Conservation (phyloP, 30 jellyfish, hydroid and myxozoan species). For the Hydractinia echinata region DNA sequence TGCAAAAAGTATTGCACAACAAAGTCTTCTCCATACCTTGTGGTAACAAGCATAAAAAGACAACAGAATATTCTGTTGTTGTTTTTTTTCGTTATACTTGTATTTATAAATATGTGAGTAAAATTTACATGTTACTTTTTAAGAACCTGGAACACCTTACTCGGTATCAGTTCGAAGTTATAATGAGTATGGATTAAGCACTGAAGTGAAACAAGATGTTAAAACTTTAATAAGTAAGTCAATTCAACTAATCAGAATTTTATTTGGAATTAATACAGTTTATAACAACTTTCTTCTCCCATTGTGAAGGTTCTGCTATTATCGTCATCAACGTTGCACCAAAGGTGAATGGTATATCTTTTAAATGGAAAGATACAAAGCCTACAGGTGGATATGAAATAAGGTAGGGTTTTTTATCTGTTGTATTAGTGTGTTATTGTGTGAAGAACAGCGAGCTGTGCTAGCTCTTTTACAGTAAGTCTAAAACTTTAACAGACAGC, state of each 20-base stretch:
- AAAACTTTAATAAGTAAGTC: constrained; percentile 37
- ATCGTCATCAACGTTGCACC: constrained; percentile 29
- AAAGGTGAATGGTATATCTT: constrained; percentile 33
- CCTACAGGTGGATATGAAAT: neutral
- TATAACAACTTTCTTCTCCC: neutral
- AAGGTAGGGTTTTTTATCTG: neutral
- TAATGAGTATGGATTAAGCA: constrained; percentile 34
- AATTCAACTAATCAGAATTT: no score
- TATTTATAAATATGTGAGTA: no score
- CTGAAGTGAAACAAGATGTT: neutral
- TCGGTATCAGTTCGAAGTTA: constrained; percentile 27
- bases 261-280: neutral
- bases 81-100: no score
- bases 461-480: no score
- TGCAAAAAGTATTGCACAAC: no score
- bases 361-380: constrained; percentile 63
- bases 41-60: no score
- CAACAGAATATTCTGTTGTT: no score
- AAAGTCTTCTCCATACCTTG: no score
- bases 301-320: constrained; percentile 26
- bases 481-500: no score
- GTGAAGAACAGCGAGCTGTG: no score
- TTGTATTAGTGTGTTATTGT: no score
- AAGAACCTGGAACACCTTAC: constrained; percentile 45
- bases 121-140: neutral